These are phyloP conservation scores for Acyrthosiphon pisum DNA, from an alignment of 1,140 invertebrate species.

Conservation along the genomic window DNA sequence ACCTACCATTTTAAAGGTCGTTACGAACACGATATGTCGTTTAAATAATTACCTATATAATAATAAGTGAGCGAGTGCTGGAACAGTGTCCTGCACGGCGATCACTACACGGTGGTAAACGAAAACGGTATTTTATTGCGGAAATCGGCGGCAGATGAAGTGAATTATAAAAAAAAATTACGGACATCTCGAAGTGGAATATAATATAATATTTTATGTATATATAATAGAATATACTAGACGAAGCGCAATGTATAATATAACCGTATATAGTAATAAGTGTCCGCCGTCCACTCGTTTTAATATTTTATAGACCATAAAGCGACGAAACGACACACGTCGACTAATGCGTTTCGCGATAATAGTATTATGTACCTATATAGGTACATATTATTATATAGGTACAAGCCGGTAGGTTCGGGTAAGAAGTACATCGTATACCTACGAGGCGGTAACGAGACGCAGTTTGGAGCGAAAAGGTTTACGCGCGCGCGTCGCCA, in stretches of 20 bases:
- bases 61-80: neutral
- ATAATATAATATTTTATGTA: conserved; percentile 6
- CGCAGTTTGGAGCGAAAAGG: too few relatives aligned
- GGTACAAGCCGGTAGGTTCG: neutral
- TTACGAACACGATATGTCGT: neutral
- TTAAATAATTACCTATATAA: neutral
- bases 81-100: too few relatives aligned
- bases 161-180: neutral
- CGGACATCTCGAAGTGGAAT: neutral
- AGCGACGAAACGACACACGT: conserved; percentile 3
- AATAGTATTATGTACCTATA: neutral
- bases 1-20: neutral
- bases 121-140: neutral
- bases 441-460: too few relatives aligned
- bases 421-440: neutral
- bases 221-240: neutral
- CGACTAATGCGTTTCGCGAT: neutral
- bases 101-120: neutral
- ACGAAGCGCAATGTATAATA: neutral
- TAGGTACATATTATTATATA: neutral
- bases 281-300: neutral
- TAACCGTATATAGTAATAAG: neutral
- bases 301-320: conserved; percentile 11
- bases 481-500: too few relatives aligned
- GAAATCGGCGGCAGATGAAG: neutral